Evolutionary conservation across 2,888 invertebrate genomes (phyloP), one percentile per base, ranked within the genome.

Genomic region (Physocephala rufipes): DNA sequence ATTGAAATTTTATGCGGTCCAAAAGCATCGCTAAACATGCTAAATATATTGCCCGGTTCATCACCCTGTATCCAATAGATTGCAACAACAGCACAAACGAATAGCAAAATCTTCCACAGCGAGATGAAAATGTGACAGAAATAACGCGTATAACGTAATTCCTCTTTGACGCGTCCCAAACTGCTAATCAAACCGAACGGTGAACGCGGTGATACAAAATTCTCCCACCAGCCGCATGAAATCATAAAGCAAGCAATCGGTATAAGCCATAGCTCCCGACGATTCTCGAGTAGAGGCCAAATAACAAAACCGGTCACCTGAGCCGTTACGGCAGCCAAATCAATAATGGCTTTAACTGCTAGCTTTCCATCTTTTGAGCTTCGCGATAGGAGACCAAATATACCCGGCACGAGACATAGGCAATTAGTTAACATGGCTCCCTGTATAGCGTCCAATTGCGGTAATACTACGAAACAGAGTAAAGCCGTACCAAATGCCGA

Each of bases 181-280:
- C 89, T 89, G 82, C 92, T 92, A 63, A 95, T 90, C 43, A 86
- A 45, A 0, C 84, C 92, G 74, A 96, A 89, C 0, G 95, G 92
- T 71, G 97, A 96, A 79, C 94, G 91, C 71, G 91, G 89, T 71
- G 95, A 93, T 1, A 97, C 95, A 83, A 95, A 99, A 86, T 99
- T 99, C 86, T 99, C 98, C 99, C 99, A 99, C 96, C 97, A 98
- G 28, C 95, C 95, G 51, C 95, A 89, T 0, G 98, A 98, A 75
- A 96, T 93, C 79, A 96, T 90, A 69, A 96, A 86, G 49, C 96
- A 90, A 0, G 96, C 90, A 0, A 95, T 88, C 0, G 97, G 96
- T 78, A 98, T 94, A 59, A 95, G 88, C 94, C 94, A 95, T 51
- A 95, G 85, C 67, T 91, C 90, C 0, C 91, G 90, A 74, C 91